A percentile compares a stretch with the other conserved stretches of the same genome.
Conservation (phyloP, 2,888 invertebrate species). For the Athalia rosae region DNA sequence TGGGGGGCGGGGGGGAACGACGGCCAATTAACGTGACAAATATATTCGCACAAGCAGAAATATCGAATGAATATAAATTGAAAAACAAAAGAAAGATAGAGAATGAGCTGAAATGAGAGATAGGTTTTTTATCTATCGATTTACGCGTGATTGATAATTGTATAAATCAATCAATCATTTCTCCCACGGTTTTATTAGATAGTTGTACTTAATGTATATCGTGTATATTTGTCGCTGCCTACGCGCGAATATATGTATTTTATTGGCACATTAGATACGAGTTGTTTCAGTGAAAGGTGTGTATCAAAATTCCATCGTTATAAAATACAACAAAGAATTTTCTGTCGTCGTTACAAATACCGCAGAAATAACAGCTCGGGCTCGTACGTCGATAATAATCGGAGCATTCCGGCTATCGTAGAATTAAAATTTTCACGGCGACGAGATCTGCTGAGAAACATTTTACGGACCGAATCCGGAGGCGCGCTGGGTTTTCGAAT, state of each 20-base stretch:
- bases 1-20: too few species aligned
- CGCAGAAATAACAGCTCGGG: slow-evolving; percentile 8
- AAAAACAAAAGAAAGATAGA: background rate
- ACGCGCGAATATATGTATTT: slow-evolving; percentile 8
- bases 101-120: background rate
- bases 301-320: slow-evolving; percentile 18
- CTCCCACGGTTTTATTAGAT: slow-evolving; percentile 14
- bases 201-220: slow-evolving; percentile 1
- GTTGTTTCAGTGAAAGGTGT: slow-evolving; percentile 19
- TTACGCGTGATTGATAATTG: background rate
- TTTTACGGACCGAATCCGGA: too few species aligned
- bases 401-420: too few species aligned
- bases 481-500: too few species aligned
- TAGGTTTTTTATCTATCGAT: too few species aligned
- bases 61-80: too few species aligned
- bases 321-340: slow-evolving; percentile 26
- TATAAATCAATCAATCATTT: slow-evolving; percentile 15
- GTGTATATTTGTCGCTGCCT: background rate
- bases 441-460: too few species aligned
- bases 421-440: too few species aligned
- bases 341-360: background rate
- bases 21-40: too few species aligned
- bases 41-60: too few species aligned
- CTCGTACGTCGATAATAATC: too few species aligned
- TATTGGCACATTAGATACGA: background rate